A percentile compares a stretch with the other conserved stretches of the same genome.
Evolutionary conservation across 2,113 vertebrate genomes (phyloP).

Genomic region (Gallinago jamesoni): DNA sequence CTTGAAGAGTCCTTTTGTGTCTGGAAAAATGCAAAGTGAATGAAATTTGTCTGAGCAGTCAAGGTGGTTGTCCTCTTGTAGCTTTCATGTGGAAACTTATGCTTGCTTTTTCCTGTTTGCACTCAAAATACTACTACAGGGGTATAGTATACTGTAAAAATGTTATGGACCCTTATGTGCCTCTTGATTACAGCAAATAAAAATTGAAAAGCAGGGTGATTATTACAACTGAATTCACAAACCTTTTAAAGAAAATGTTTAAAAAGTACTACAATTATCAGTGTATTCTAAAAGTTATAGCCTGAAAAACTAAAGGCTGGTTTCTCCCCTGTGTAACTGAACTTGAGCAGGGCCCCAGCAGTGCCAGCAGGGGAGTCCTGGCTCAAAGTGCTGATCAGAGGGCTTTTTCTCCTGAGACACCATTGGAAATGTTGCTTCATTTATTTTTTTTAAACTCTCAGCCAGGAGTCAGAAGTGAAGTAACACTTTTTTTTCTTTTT

Average conservation of each 20-base stretch:
- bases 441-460: neutral
- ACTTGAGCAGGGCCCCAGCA: neutral
- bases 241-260: neutral
- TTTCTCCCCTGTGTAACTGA: neutral
- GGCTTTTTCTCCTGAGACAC: neutral
- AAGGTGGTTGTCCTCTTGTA: neutral
- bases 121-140: neutral
- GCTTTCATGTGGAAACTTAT: neutral
- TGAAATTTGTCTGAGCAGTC: neutral
- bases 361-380: neutral
- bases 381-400: neutral
- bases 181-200: neutral
- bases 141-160: neutral
- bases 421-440: neutral
- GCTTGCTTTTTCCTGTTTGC: neutral
- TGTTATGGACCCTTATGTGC: neutral
- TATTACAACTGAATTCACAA: neutral
- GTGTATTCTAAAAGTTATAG: neutral
- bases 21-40: neutral
- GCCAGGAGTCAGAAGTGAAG: neutral
- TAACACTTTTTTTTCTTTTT: neutral
- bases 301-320: neutral
- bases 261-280: neutral
- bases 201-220: neutral
- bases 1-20: neutral